Evolutionary conservation across 2,113 vertebrate genomes (phyloP), one percentile per base, ranked within the genome.

Genomic region (Ceyx melanurus): DNA sequence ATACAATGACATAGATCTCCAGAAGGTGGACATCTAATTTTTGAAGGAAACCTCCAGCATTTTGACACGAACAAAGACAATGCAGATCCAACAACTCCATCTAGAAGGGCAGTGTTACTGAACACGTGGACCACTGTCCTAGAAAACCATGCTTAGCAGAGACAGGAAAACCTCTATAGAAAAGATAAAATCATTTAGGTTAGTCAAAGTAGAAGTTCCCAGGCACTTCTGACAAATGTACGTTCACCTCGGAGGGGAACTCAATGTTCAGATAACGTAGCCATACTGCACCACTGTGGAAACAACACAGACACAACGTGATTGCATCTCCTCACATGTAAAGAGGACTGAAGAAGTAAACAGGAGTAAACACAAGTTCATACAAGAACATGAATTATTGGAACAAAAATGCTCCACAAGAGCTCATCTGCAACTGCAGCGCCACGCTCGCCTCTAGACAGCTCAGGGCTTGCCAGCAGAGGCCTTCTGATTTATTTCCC

Each of bases 261-360:
- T 20, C 42, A 12, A 46, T 16, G 11, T 2, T 35, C 70, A 17
- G 64, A 50, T 50, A 33, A 21, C 0, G 0, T 0, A 33, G 46
- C 65, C 65, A 23, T 15, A 9, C 51, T 20, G 33, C 71, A 71
- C 12, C 45, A 15, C 71, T 48, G 87, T 42, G 46, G 84, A 72
- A 60, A 75, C 35, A 58, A 35, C 61, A 43, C 51, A 53, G 76
- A 40, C 13, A 33, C 0, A 25, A 33, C 1, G 1, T 1, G 68
- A 48, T 1, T 45, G 61, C 65, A 51, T 45, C 9, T 16, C 20
- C 82, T 86, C 42, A 58, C 19, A 0, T 10, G 43, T 5, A 5
- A 46, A 86, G 72, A 54, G 48, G 56, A 51, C 2, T 1, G 26
- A 8, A 42, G 15, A 60, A 57, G 22, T 5, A 25, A 94, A 67